Evolutionary conservation across 2,113 vertebrate species (phyloP), one percentile per base, ranked within the genome.

Genomic region (Bos indicus): DNA sequence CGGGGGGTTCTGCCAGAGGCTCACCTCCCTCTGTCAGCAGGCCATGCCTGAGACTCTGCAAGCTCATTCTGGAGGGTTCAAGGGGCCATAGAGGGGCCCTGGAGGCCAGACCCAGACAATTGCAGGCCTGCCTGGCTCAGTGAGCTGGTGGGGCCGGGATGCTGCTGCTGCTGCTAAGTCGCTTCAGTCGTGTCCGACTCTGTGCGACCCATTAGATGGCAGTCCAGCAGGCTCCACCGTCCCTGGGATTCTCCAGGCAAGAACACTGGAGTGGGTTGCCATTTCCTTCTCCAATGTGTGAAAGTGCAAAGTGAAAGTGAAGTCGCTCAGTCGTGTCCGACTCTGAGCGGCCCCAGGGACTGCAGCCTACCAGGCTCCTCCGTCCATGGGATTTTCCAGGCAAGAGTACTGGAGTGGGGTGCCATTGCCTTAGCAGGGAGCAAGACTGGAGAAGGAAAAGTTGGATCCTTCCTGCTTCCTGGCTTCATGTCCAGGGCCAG

Each of bases 11-110:
- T 87, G 59, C 97, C 95, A 25, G 0, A 7, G 40, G 78, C 92
- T 97, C 57, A 59, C 28, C 43, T 51, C 74, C 13, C 33, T 40
- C 57, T 93, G 26, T 94, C 14, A 92, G 95, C 23, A 85, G 96
- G 82, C 93, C 95, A 91, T 89, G 91, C 90, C 56, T 52, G 95
- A 83, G 56, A 17, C 74, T 36, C 62, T 71, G 71, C 16, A 40
- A 62, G 16, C 96, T 54, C 64, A 23, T 40, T 54, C 77, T 46
- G 67, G 85, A 96, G 90, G 62, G 25, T 87, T 43, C 87, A 85
- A 40, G 88, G 77, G 85, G 33, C 52, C 51, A 74, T 2, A 9
- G 71, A 96, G 86, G 94, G 62, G 57, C 46, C 93, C 85, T 51
- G 74, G 78, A 78, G 89, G 77, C 19, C 97, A 59, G 62, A 64